phyloP scores from a whole-genome alignment of 1,140 invertebrate genomes.

The Teleogryllus occipitalis region DNA sequence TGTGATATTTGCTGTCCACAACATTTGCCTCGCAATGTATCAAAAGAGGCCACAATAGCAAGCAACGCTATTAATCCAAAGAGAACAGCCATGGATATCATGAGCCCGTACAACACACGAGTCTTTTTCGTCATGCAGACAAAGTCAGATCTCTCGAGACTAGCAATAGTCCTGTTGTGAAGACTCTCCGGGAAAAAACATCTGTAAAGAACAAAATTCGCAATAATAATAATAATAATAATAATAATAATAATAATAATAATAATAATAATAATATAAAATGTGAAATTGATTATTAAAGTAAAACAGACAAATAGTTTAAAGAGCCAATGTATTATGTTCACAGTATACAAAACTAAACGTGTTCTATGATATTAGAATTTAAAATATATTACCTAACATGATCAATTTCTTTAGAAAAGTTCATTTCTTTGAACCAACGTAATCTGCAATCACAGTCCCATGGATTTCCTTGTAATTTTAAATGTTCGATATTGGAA shows the following conservation, averaged over 20 bases:
- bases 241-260: neutral
- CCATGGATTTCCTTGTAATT: conserved; percentile 17
- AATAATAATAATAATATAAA: neutral
- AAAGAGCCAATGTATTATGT: too few relatives aligned
- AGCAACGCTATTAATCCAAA: neutral
- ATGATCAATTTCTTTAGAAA: neutral
- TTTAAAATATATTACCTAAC: neutral
- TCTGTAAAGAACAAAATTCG: neutral
- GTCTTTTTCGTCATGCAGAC: neutral
- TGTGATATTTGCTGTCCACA: neutral
- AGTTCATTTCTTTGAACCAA: conserved; percentile 9
- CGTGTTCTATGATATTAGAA: neutral
- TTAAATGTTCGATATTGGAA: neutral
- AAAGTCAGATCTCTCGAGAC: neutral
- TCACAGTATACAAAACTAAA: too few relatives aligned
- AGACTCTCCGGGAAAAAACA: neutral
- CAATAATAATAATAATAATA: neutral
- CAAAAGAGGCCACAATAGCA: neutral
- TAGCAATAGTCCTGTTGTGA: neutral
- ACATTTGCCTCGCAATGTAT: neutral
- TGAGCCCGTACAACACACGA: neutral
- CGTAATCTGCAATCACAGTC: conserved; percentile 12
- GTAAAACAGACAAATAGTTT: too few relatives aligned
- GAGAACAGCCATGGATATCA: neutral
- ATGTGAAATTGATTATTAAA: too few relatives aligned